phyloP scores from a whole-genome alignment of 2,113 vertebrate genomes.

The Sitta europaea region DNA sequence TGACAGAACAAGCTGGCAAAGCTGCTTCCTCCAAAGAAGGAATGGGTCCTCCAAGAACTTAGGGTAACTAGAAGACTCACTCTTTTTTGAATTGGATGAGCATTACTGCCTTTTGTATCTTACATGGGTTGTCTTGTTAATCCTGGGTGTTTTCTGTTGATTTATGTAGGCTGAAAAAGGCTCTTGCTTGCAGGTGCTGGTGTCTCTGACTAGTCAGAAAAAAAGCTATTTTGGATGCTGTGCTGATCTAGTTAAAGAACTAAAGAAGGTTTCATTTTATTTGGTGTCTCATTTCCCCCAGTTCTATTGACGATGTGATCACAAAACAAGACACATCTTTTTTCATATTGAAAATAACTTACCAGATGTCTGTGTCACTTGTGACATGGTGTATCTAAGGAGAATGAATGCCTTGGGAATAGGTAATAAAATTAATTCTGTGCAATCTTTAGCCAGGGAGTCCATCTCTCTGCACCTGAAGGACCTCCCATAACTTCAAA shows the following conservation, averaged over 20 bases:
- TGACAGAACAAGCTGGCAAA: background rate
- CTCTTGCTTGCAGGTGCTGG: background rate
- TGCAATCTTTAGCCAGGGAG: background rate
- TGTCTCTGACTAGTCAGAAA: background rate
- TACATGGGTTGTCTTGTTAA: background rate
- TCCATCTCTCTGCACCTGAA: background rate
- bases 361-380: background rate
- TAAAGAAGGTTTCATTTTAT: background rate
- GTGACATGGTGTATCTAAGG: background rate
- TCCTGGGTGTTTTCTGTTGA: background rate
- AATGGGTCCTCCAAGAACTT: background rate
- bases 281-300: background rate
- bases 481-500: slow-evolving; percentile 17
- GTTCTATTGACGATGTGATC: background rate
- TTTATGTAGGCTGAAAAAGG: background rate
- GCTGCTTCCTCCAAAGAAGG: background rate
- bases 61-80: background rate
- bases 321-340: background rate
- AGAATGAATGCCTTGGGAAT: background rate
- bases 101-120: background rate
- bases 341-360: slow-evolving; percentile 7
- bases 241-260: background rate
- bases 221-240: background rate
- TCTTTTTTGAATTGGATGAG: background rate
- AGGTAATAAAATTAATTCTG: background rate